Percentiles rank a stretch among this genome's conserved stretches.
phyloP scores from a whole-genome alignment of 2,797 vertebrate species.

The Cuniculus paca region DNA sequence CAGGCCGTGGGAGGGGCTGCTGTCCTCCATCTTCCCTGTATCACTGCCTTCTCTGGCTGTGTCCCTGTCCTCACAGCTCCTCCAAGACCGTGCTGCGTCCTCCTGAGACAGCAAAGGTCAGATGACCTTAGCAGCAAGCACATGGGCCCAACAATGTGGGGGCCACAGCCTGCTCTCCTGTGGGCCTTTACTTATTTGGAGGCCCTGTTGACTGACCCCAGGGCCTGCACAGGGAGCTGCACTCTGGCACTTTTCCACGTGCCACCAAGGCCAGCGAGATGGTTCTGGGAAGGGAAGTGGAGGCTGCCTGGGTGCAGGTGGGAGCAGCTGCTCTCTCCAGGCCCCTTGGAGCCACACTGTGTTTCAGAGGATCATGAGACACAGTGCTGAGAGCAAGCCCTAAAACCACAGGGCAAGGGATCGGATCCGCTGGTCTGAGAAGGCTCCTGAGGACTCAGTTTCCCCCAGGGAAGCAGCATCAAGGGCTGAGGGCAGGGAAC shows the following conservation, averaged over 20 bases:
- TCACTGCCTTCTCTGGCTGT: too few relatives aligned
- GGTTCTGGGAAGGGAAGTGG: not conserved
- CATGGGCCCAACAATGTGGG: fast-evolving
- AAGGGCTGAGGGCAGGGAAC: not conserved
- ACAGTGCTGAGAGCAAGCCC: not conserved
- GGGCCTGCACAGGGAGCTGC: not conserved
- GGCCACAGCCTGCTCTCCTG: not conserved
- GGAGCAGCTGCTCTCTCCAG: not conserved
- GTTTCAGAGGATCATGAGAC: not conserved
- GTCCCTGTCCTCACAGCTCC: too few relatives aligned
- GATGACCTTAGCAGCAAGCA: not conserved
- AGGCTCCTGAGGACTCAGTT: not conserved
- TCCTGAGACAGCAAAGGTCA: too few relatives aligned
- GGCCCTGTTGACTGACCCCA: not conserved
- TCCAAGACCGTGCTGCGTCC: fast-evolving
- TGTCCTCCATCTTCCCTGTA: not conserved
- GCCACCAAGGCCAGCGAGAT: not conserved
- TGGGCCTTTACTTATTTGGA: not conserved
- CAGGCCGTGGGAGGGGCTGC: not conserved
- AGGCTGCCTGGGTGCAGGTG: fast-evolving
- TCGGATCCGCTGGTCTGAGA: not conserved
- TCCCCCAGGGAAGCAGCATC: not conserved
- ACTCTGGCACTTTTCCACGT: not conserved
- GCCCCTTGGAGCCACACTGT: not conserved
- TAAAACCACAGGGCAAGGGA: not conserved